Evolutionary conservation across 2,797 vertebrate genomes (phyloP), one percentile per base, ranked within the genome.

Genomic region (Peromyscus eremicus): DNA sequence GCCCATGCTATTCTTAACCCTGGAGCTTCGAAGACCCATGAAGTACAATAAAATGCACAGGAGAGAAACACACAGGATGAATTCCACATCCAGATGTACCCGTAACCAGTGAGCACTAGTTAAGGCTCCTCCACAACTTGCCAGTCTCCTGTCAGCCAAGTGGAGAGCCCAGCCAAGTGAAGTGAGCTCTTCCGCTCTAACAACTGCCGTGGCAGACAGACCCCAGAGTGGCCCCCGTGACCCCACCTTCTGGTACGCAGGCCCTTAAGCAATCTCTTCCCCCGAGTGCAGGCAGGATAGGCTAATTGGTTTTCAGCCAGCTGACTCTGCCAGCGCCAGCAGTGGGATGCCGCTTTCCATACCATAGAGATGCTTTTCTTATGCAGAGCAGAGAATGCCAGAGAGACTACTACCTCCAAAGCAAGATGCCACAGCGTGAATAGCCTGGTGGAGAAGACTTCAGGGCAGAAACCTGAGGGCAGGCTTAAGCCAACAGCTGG

Each of bases 31-130:
- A 92, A 93, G 57, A 90, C 64, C 55, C 79, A 57, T 0, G 60
- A 94, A 83, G 70, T 32, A 76, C 43, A 87, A 46, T 92, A 92
- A 84, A 91, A 83, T 34, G 87, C 70, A 52, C 1, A 76, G 57
- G 32, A 95, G 88, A 86, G 92, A 86, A 81, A 96, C 49, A 76
- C 93, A 46, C 14, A 43, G 32, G 66, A 70, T 70, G 91, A 91
- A 89, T 70, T 37, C 34, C 62, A 66, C 2, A 76, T 40, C 80
- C 23, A 91, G 23, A 83, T 46, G 19, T 23, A 73, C 25, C 89
- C 64, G 60, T 7, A 27, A 60, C 80, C 77, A 40, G 66, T 25
- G n/a, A 29, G 29, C 5, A 27, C 40, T n/a, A 82, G 73, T 29
- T 14, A 64, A 83, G 37, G 32, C 68, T 94, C 37, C 57, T 57